phyloP scores from a whole-genome alignment of 2,888 invertebrate species.

The Tetheella fluctuosa region DNA sequence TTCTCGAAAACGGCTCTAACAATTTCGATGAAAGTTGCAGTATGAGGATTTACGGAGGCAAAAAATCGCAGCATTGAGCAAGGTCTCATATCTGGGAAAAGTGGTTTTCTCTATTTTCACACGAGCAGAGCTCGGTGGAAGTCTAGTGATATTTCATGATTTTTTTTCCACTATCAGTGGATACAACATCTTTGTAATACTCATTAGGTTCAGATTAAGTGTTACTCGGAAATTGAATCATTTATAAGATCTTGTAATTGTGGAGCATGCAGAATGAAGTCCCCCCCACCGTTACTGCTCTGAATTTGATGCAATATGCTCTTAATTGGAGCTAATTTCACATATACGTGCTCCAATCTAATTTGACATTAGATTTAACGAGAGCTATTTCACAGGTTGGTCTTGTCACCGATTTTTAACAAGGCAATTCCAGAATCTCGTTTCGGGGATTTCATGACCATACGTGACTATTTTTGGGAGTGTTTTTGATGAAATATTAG shows the following conservation, averaged over 20 bases:
- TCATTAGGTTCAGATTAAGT: background rate
- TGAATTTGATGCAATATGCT: background rate
- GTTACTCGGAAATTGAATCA: background rate
- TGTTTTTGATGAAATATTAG: background rate
- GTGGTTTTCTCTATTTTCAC: no score
- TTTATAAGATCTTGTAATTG: background rate
- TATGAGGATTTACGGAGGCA: no score
- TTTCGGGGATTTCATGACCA: background rate
- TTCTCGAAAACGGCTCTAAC: no score
- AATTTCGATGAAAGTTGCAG: no score
- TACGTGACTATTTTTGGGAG: background rate
- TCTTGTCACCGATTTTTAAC: background rate
- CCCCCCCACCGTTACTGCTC: background rate
- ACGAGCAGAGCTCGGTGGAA: no score
- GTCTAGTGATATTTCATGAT: no score
- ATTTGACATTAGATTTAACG: background rate
- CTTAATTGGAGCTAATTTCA: background rate
- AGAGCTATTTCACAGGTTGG: background rate
- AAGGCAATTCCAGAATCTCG: slow-evolving; percentile 3
- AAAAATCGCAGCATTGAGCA: no score
- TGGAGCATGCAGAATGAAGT: background rate
- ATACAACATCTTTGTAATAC: no score
- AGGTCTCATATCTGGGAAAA: no score
- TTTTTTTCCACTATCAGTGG: no score
- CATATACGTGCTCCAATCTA: background rate